A percentile compares a stretch with the other conserved stretches of the same genome.
These are phyloP conservation scores for Sarcophaga rosellei DNA, from an alignment of 2,888 invertebrate species.

Conservation along the genomic window DNA sequence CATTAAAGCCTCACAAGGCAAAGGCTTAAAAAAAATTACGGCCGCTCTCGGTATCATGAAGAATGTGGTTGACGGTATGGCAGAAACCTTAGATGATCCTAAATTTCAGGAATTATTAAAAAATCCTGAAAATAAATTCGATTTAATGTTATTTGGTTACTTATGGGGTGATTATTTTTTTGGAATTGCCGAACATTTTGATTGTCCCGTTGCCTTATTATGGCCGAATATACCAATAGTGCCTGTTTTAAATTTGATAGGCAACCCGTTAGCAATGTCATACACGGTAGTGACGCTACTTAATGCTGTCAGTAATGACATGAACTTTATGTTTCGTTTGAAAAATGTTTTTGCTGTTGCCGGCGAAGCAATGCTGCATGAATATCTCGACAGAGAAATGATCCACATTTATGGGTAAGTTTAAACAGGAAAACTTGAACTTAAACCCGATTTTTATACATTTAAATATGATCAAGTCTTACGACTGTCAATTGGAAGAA, in stretches of 20 bases:
- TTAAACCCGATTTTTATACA: too few relatives aligned
- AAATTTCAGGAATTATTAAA: constrained; percentile 68
- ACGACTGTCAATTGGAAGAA: too few relatives aligned
- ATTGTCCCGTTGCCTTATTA: constrained; percentile 72
- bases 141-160: constrained; percentile 72
- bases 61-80: background rate
- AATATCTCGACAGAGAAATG: background rate
- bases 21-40: background rate
- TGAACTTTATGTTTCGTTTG: constrained; percentile 69
- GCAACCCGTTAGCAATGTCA: constrained; percentile 69
- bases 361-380: background rate
- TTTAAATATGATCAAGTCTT: too few relatives aligned
- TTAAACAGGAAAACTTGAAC: background rate
- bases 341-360: constrained; percentile 54
- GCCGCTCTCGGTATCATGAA: constrained; percentile 9
- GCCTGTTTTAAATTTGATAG: constrained; percentile 66
- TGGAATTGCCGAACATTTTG: constrained; percentile 73
- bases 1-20: constrained; percentile 20
- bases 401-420: constrained; percentile 58
- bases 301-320: constrained; percentile 36
- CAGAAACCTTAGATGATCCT: constrained; percentile 63
- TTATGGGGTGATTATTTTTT: constrained; percentile 70
- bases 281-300: constrained; percentile 62
- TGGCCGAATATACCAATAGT: constrained; percentile 67
- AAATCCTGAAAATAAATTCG: constrained; percentile 70